Conservation (phyloP, 2,113 vertebrate genomes). For the Pangasianodon gigas region DNA sequence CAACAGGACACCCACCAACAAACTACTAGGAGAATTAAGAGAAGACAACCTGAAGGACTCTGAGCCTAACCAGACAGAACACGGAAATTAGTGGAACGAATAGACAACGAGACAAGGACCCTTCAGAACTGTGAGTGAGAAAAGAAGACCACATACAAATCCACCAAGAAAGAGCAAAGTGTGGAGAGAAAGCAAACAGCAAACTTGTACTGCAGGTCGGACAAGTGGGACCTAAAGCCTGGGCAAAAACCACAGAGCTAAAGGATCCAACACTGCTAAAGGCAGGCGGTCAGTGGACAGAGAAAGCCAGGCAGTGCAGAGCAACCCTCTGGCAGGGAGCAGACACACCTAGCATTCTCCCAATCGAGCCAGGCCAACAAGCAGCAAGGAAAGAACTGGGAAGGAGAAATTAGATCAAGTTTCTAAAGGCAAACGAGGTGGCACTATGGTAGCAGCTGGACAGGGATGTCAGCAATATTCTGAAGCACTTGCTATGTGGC, state of each 20-base stretch:
- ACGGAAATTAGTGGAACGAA: neutral
- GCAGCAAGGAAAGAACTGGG: neutral
- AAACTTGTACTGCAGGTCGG: neutral
- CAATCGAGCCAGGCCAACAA: neutral
- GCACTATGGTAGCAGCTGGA: neutral
- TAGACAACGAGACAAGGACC: neutral
- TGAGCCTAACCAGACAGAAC: neutral
- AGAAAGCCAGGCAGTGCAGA: neutral
- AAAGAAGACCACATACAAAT: neutral
- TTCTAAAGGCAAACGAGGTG: neutral
- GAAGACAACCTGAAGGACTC: neutral
- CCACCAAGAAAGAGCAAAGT: neutral
- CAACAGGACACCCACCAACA: too few relatives aligned
- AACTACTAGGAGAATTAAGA: neutral
- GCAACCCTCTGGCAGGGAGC: neutral
- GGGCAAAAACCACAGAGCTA: neutral
- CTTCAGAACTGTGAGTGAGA: neutral
- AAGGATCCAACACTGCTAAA: neutral
- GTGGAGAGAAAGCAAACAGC: neutral
- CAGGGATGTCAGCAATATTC: neutral
- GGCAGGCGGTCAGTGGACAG: too few relatives aligned
- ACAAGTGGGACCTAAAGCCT: neutral
- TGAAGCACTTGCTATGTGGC: neutral
- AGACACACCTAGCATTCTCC: neutral
- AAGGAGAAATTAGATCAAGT: neutral